Evolutionary conservation across 1,140 invertebrate genomes (phyloP).

Genomic region (Polyergus mexicanus): DNA sequence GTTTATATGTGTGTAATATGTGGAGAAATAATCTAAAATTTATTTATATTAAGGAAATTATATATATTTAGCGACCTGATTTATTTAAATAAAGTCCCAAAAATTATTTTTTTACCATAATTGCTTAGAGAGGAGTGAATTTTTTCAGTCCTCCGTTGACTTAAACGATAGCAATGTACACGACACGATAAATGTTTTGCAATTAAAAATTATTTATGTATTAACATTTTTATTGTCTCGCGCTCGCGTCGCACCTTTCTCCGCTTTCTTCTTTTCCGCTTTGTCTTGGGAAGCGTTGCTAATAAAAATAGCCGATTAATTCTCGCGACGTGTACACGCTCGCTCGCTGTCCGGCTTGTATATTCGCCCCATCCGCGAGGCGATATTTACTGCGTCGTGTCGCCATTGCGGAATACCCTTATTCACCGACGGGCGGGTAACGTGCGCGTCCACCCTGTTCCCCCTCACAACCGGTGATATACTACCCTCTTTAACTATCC

Average conservation of each 20-base stretch:
- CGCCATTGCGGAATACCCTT: constrained; percentile 50
- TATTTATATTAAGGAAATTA: neutral
- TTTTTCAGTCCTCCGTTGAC: neutral
- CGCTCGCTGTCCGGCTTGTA: constrained; percentile 10
- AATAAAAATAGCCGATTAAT: constrained; percentile 58
- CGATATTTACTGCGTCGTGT: constrained; percentile 62
- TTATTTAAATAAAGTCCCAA: neutral
- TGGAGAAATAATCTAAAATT: neutral
- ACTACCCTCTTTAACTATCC: constrained; percentile 53
- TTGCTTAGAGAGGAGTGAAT: too few relatives aligned
- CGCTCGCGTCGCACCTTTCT: neutral
- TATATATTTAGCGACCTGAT: neutral
- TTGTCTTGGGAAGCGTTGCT: neutral
- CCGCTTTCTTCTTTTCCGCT: neutral
- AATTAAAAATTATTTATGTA: neutral
- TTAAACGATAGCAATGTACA: neutral
- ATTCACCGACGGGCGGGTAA: constrained; percentile 44
- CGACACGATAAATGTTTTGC: neutral
- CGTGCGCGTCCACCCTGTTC: neutral
- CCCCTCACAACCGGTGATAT: constrained; percentile 26
- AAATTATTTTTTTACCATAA: neutral
- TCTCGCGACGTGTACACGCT: constrained; percentile 25
- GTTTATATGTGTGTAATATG: too few relatives aligned
- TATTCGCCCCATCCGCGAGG: constrained; percentile 28
- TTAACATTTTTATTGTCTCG: neutral